phyloP scores from a whole-genome alignment of 2,797 vertebrate species.

The Otolemur crassicaudatus region DNA sequence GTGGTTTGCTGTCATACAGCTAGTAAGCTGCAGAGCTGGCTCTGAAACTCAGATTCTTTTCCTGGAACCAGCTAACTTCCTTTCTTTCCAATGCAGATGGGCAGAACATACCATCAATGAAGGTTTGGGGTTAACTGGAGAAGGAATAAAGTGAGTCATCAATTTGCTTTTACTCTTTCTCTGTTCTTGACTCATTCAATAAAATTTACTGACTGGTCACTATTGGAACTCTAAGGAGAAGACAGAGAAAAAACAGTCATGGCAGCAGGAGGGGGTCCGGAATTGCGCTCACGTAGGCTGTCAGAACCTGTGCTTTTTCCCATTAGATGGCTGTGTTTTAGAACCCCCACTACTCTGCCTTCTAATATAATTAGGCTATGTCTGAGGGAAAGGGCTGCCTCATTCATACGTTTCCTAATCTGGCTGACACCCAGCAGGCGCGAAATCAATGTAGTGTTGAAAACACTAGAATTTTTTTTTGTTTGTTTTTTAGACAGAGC shows the following conservation, averaged over 20 bases:
- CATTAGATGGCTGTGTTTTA: background rate
- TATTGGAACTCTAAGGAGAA: background rate
- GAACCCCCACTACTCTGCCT: background rate
- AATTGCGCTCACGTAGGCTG: background rate
- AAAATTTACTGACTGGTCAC: constrained; percentile 71
- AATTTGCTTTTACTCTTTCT: constrained; percentile 66
- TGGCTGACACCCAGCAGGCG: background rate
- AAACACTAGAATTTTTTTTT: background rate
- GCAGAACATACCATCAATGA: background rate
- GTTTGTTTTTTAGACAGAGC: no score
- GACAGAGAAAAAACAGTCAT: background rate
- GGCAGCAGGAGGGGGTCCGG: background rate
- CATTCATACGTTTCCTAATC: background rate
- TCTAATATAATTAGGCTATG: background rate
- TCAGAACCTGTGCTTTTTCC: background rate
- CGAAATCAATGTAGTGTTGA: background rate
- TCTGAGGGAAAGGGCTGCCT: background rate
- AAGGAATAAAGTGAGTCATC: constrained; percentile 65
- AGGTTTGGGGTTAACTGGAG: background rate
- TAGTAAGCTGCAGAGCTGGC: background rate
- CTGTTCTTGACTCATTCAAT: constrained; percentile 70
- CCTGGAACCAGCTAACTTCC: constrained; percentile 23
- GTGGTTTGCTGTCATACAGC: background rate
- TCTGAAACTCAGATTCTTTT: background rate
- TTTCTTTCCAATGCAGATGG: constrained; percentile 1